phyloP scores from a whole-genome alignment of 2,888 invertebrate genomes.

The Dasysyrphus albostriatus region DNA sequence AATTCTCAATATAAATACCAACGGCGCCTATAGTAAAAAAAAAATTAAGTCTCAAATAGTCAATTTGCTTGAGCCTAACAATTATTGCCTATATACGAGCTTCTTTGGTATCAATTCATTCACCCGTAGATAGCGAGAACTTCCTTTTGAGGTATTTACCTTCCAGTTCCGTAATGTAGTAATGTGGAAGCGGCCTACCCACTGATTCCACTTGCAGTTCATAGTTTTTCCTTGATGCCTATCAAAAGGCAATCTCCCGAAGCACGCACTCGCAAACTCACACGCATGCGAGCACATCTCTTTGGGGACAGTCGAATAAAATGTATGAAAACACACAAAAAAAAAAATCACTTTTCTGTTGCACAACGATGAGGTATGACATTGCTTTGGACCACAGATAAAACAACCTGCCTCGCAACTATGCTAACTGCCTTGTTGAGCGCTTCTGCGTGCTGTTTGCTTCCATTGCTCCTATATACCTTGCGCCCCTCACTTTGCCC shows the following conservation, averaged over 20 bases:
- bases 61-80: conserved; percentile 21
- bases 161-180: conserved; percentile 28
- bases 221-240: conserved; percentile 17
- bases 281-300: conserved; percentile 25
- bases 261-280: conserved; percentile 26
- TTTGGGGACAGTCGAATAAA: conserved; percentile 31
- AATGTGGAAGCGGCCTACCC: conserved; percentile 23
- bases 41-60: background rate
- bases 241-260: conserved; percentile 23
- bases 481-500: background rate
- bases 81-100: conserved; percentile 10
- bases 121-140: conserved; percentile 65
- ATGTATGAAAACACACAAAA: background rate
- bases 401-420: conserved; percentile 60
- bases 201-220: conserved; percentile 24
- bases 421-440: conserved; percentile 70
- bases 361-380: conserved; percentile 61
- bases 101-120: conserved; percentile 36
- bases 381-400: conserved; percentile 49
- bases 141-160: conserved; percentile 64
- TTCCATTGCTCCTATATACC: background rate
- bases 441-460: conserved; percentile 47
- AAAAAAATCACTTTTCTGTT: conserved; percentile 64
- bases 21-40: conserved; percentile 51
- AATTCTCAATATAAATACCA: conserved; percentile 63